Percentiles rank a stretch among this genome's conserved stretches.
These are phyloP conservation scores for Poicephalus gulielmi DNA, from an alignment of 2,113 vertebrate species.

Conservation along the genomic window DNA sequence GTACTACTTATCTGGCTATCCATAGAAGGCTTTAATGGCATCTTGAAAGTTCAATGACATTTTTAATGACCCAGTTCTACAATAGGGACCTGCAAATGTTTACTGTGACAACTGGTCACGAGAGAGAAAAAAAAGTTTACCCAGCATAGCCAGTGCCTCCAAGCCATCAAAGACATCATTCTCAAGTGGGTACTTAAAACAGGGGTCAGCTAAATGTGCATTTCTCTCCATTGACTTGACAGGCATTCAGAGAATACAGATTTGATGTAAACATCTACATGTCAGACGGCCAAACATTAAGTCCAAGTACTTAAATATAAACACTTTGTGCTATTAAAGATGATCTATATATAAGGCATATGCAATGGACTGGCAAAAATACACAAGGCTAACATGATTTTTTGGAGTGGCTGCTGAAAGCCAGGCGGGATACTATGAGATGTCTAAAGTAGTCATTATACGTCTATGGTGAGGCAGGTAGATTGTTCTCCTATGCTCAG, in stretches of 20 bases:
- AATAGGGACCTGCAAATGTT: accelerated
- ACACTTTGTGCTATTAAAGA: not conserved
- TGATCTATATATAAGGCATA: not conserved
- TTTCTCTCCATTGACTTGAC: not conserved
- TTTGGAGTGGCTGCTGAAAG: not conserved
- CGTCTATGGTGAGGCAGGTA: not conserved
- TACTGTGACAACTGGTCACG: not conserved
- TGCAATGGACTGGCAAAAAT: not conserved
- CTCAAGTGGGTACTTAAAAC: not conserved
- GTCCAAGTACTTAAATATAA: not conserved
- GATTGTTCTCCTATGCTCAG: not conserved
- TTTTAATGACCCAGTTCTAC: not conserved
- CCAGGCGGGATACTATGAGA: not conserved
- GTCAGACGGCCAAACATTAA: not conserved
- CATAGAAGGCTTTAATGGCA: not conserved
- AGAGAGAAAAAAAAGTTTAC: not conserved
- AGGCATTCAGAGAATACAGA: accelerated
- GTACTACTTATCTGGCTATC: not conserved
- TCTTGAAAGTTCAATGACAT: not conserved
- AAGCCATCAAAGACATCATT: not conserved
- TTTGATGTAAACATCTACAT: not conserved
- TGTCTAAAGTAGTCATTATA: not conserved
- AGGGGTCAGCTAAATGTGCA: not conserved
- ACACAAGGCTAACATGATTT: not conserved
- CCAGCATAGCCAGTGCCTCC: not conserved